Conservation (phyloP, 2,113 vertebrate genomes). For the Upupa epops region DNA sequence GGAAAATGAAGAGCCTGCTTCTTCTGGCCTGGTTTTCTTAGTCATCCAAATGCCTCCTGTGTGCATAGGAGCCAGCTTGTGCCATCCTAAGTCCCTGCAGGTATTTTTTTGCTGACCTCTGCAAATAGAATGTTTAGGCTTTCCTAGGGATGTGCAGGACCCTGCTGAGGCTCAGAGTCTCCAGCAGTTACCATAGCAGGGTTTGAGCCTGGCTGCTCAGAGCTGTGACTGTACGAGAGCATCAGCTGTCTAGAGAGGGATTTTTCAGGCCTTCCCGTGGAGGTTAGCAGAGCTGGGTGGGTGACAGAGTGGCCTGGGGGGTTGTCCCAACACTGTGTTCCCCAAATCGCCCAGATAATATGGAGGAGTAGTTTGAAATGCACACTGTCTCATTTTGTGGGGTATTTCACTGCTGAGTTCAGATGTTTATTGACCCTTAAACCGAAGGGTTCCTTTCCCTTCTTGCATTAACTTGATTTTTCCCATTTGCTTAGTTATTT, state of each 20-base stretch:
- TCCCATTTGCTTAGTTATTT: constrained; percentile 83
- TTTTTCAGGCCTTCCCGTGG: neutral
- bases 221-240: neutral
- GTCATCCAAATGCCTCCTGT: neutral
- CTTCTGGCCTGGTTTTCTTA: neutral
- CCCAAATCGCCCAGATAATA: neutral
- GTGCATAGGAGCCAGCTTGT: neutral
- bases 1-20: neutral
- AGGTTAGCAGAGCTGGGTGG: neutral
- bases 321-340: fast-evolving
- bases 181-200: neutral
- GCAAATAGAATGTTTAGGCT: neutral
- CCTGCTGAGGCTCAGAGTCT: neutral
- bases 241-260: neutral
- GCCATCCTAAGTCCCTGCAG: neutral
- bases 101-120: neutral
- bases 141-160: neutral
- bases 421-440: constrained; percentile 2
- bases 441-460: neutral
- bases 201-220: neutral
- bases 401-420: neutral
- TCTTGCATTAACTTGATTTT: constrained; percentile 55
- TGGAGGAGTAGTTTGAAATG: neutral
- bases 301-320: neutral
- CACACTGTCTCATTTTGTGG: neutral